Evolutionary conservation across 2,888 invertebrate genomes (phyloP).

Genomic region (Chymomyza procnemis): DNA sequence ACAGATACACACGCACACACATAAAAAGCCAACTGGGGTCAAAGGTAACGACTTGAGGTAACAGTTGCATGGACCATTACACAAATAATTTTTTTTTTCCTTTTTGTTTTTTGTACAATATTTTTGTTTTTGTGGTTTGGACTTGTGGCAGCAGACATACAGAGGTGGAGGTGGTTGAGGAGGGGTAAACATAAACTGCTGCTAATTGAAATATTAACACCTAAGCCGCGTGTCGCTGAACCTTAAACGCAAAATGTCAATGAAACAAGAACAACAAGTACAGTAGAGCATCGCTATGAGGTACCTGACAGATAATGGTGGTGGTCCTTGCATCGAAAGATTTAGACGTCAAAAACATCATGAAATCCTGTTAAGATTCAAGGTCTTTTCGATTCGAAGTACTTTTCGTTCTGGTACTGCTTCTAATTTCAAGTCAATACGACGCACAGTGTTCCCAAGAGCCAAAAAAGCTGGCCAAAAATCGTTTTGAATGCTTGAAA

Average conservation of each 20-base stretch:
- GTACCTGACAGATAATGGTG: no score
- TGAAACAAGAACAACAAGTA: constrained; percentile 25
- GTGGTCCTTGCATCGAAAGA: no score
- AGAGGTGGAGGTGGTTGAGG: no score
- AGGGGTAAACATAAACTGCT: constrained; percentile 59
- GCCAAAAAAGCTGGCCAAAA: no score
- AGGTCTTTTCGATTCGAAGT: no score
- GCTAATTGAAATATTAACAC: constrained; percentile 69
- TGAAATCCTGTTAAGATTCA: no score
- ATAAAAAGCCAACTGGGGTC: neutral
- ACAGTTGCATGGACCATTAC: constrained; percentile 62
- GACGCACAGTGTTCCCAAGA: no score
- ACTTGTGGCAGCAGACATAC: constrained; percentile 21
- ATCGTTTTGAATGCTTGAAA: no score
- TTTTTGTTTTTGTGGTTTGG: neutral
- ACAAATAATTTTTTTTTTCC: constrained; percentile 32
- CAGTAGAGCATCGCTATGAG: neutral
- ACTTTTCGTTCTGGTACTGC: no score
- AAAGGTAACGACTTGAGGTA: constrained; percentile 26
- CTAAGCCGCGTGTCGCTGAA: constrained; percentile 33
- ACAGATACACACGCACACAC: constrained; percentile 10
- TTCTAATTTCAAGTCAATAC: no score
- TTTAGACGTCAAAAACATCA: no score
- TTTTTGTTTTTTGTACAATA: neutral
- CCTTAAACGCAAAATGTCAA: constrained; percentile 44